Conservation (phyloP, 2,888 invertebrate species). For the Antheraea assamensis region DNA sequence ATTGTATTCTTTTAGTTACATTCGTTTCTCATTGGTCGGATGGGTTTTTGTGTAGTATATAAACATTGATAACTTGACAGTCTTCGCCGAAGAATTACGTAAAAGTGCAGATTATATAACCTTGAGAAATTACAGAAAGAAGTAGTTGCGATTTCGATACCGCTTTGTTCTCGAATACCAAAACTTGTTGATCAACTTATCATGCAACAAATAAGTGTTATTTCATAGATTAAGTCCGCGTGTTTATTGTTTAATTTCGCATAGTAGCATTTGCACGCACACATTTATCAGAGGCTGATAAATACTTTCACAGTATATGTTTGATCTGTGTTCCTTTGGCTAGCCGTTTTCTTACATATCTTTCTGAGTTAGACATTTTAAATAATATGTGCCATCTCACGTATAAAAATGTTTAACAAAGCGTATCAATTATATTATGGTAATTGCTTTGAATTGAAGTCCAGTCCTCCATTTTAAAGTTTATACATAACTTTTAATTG, state of each 20-base stretch:
- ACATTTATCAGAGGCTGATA: background rate
- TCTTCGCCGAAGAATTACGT: no score
- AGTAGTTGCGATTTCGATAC: background rate
- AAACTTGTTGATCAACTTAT: background rate
- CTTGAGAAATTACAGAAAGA: background rate
- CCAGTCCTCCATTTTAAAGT: background rate
- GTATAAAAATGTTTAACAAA: background rate
- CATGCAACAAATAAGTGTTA: background rate
- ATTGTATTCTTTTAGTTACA: no score
- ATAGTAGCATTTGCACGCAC: background rate
- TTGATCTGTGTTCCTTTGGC: background rate
- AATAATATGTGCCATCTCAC: background rate
- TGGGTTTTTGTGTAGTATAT: no score
- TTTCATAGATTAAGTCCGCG: background rate
- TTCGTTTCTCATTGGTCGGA: no score
- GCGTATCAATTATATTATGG: background rate
- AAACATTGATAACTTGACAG: no score
- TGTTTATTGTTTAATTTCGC: no score
- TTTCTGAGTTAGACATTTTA: background rate
- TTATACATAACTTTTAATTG: background rate
- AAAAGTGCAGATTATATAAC: no score
- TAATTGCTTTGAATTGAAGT: background rate
- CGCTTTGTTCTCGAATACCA: background rate
- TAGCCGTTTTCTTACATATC: no score
- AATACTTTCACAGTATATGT: background rate